Evolutionary conservation across 1,140 invertebrate genomes (phyloP).

Genomic region (Diachasma alloeum): DNA sequence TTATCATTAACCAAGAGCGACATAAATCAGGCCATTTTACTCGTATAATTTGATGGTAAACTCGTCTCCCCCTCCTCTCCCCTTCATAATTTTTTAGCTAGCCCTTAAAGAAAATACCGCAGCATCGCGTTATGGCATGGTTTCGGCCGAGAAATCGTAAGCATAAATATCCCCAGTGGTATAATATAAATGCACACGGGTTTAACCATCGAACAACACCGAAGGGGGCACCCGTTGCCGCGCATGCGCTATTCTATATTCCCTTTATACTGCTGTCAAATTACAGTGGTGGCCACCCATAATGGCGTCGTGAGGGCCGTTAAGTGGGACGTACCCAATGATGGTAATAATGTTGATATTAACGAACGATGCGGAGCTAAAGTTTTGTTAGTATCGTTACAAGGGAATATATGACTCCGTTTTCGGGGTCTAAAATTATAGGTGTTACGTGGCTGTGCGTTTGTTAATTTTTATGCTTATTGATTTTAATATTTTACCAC

Average conservation of each 20-base stretch:
- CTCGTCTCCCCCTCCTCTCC: background rate
- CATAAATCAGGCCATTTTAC: constrained; percentile 21
- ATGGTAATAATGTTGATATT: constrained; percentile 41
- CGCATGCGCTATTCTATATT: background rate
- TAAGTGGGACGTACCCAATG: constrained; percentile 25
- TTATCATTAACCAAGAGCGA: constrained; percentile 7
- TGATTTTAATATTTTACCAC: constrained; percentile 39
- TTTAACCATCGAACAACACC: background rate
- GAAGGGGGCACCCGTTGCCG: background rate
- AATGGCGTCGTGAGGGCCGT: constrained; percentile 31
- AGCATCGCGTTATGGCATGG: background rate
- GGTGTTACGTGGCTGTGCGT: constrained; percentile 14
- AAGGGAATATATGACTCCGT: background rate
- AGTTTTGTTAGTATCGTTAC: constrained; percentile 12
- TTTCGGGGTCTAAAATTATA: constrained; percentile 26
- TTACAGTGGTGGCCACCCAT: constrained; percentile 41
- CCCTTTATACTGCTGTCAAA: constrained; percentile 38
- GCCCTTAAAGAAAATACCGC: background rate
- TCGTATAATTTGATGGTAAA: constrained; percentile 6
- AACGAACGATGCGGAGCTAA: constrained; percentile 22
- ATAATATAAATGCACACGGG: constrained; percentile 7
- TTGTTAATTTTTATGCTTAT: constrained; percentile 38
- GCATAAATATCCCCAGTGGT: constrained; percentile 1
- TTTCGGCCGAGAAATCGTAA: background rate
- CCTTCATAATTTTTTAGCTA: background rate